Percentiles rank a stretch among this genome's conserved stretches.
phyloP scores from a whole-genome alignment of 2,797 vertebrate genomes.

The Selene dorsalis region DNA sequence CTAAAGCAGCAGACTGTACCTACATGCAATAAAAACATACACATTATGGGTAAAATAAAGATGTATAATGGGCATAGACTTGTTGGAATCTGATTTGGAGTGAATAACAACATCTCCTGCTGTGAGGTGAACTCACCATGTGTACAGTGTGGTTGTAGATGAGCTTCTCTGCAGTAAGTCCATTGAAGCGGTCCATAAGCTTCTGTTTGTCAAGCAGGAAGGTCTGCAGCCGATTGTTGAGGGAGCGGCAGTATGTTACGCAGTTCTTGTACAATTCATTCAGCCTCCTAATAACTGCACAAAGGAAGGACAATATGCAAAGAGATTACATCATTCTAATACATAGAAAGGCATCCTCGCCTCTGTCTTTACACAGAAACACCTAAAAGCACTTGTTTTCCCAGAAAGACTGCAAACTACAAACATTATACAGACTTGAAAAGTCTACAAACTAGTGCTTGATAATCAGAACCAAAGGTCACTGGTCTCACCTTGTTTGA shows the following conservation, averaged over 20 bases:
- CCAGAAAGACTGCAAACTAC: not conserved
- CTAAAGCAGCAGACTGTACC: slow-evolving; percentile 95
- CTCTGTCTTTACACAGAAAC: not conserved
- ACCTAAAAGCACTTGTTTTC: not conserved
- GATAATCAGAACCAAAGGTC: not conserved
- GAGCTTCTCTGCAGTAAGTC: slow-evolving; percentile 93
- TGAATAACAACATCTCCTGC: not conserved
- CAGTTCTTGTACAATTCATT: slow-evolving; percentile 95
- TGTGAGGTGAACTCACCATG: slow-evolving; percentile 84
- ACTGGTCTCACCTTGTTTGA: slow-evolving; percentile 91
- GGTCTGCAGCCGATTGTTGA: slow-evolving; percentile 90
- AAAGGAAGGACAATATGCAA: slow-evolving; percentile 30
- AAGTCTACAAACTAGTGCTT: not conserved
- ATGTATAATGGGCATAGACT: not conserved
- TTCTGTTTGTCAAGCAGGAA: slow-evolving; percentile 97
- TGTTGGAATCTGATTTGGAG: not conserved
- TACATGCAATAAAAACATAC: slow-evolving; percentile 61
- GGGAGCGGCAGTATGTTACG: slow-evolving; percentile 90
- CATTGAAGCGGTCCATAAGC: slow-evolving; percentile 94
- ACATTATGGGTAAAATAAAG: not conserved
- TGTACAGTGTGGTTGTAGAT: slow-evolving; percentile 94
- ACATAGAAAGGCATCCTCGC: not conserved
- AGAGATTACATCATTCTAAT: slow-evolving; percentile 6
- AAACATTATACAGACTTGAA: slow-evolving; percentile 2
- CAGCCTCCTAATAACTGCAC: slow-evolving; percentile 90